Conservation (phyloP, 2,113 vertebrate species). For the Dasyurus viverrinus region DNA sequence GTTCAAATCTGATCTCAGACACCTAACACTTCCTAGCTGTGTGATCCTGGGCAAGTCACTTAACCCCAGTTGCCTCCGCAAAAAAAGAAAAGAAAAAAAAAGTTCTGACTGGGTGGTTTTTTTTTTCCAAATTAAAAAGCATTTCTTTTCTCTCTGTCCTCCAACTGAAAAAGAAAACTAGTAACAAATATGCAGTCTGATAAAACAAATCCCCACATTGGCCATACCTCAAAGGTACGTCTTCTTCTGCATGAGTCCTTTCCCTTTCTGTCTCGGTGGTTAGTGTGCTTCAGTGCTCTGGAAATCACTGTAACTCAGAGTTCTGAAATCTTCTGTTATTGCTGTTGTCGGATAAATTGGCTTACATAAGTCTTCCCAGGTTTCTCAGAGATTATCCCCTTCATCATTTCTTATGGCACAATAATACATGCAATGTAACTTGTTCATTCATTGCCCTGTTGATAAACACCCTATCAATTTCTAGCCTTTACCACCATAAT, state of each 20-base stretch:
- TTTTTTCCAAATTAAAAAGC: neutral
- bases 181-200: neutral
- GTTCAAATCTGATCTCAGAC: too few species aligned
- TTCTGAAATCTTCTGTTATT: neutral
- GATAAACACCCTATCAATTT: neutral
- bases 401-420: neutral
- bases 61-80: too few species aligned
- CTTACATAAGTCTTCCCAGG: neutral
- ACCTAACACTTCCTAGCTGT: too few species aligned
- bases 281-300: neutral
- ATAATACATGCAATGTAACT: neutral
- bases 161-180: neutral
- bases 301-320: neutral
- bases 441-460: neutral
- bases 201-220: neutral
- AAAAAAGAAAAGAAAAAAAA: too few species aligned
- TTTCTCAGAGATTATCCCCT: neutral
- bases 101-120: too few species aligned
- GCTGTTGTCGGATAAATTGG: neutral
- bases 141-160: neutral
- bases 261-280: neutral
- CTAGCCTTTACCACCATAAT: neutral
- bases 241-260: neutral
- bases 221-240: neutral
- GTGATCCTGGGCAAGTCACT: too few species aligned